phyloP scores from a whole-genome alignment of 2,888 invertebrate genomes.

The Seira musarum region DNA sequence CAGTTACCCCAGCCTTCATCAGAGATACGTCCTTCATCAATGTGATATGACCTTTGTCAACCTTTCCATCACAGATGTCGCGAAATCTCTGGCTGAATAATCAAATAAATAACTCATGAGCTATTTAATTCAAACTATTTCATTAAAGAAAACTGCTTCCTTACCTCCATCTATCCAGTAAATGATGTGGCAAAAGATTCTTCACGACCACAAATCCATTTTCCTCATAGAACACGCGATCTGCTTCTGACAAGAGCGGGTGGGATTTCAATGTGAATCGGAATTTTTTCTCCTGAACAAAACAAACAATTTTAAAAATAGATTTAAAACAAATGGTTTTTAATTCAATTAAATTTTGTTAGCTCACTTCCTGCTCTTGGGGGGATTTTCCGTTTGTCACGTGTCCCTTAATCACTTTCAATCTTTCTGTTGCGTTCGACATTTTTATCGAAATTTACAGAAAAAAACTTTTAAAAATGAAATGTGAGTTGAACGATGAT shows the following conservation, averaged over 20 bases:
- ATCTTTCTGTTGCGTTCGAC: conserved; percentile 53
- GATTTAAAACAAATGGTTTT: not conserved
- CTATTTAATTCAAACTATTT: not conserved
- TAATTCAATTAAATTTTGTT: not conserved
- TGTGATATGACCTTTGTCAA: conserved; percentile 75
- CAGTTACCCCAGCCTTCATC: conserved; percentile 76
- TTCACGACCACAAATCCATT: conserved; percentile 87
- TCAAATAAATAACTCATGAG: not conserved
- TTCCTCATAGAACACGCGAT: conserved; percentile 82
- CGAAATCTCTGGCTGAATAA: conserved; percentile 79
- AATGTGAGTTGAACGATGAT: too few relatives aligned
- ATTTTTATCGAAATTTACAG: conserved; percentile 25
- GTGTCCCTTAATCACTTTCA: conserved; percentile 59
- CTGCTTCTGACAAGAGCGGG: conserved; percentile 75
- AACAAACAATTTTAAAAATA: not conserved
- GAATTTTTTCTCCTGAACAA: conserved; percentile 37
- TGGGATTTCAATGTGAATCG: conserved; percentile 71
- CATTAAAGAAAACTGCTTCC: not conserved
- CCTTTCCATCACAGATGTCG: conserved; percentile 79
- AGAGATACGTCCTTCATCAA: conserved; percentile 82
- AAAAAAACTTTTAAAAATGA: too few relatives aligned
- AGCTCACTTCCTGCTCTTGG: not conserved
- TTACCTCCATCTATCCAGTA: conserved; percentile 80
- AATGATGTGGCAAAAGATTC: conserved; percentile 78
- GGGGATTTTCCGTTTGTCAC: conserved; percentile 35